Evolutionary conservation across 2,888 invertebrate species (phyloP).

Genomic region (Osedax fenrisi): DNA sequence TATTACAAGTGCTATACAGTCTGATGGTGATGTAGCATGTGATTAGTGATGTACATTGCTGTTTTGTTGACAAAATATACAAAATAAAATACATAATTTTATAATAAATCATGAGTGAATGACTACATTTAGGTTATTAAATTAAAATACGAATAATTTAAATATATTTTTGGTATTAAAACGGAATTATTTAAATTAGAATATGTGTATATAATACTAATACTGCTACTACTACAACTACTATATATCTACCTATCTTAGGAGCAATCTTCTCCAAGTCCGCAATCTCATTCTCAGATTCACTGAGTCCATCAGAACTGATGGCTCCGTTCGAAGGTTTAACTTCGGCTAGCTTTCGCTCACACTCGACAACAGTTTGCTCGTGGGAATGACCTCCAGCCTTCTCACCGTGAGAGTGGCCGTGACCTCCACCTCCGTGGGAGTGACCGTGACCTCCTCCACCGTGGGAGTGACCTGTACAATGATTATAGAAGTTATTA

Average conservation of each 20-base stretch:
- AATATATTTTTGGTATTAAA: too few species aligned
- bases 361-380: not conserved
- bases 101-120: too few species aligned
- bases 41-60: too few species aligned
- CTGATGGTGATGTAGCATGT: too few species aligned
- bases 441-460: conserved; percentile 20
- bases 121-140: too few species aligned
- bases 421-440: conserved; percentile 26
- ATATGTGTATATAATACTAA: too few species aligned
- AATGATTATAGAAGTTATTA: not conserved
- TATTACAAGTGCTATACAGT: too few species aligned
- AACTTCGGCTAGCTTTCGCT: not conserved
- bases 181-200: too few species aligned
- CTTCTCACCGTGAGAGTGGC: conserved; percentile 14
- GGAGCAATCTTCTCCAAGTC: not conserved
- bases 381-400: not conserved
- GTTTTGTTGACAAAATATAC: too few species aligned
- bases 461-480: conserved; percentile 8
- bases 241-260: not conserved
- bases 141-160: too few species aligned
- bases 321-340: not conserved
- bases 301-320: not conserved
- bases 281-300: not conserved
- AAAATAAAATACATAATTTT: too few species aligned
- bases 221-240: too few species aligned